Conservation (phyloP, 2,113 vertebrate genomes). For the Zapornia atra region DNA sequence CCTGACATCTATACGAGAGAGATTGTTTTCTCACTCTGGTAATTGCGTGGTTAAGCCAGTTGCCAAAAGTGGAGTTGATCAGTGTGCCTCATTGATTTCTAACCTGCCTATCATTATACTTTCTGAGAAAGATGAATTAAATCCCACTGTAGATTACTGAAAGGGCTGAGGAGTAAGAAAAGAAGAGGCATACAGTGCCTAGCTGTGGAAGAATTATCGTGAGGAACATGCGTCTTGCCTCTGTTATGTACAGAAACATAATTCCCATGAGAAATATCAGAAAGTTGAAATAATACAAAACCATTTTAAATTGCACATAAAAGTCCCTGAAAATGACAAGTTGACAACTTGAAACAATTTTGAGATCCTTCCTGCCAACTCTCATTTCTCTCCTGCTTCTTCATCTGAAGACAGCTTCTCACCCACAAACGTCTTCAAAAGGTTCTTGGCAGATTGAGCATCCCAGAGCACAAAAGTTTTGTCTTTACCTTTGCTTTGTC, state of each 20-base stretch:
- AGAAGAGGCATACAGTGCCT: not conserved
- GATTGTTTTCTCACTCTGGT: not conserved
- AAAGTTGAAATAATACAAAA: conserved; percentile 57
- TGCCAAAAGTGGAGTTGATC: not conserved
- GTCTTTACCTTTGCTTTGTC: conserved; percentile 16
- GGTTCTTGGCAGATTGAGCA: conserved; percentile 37
- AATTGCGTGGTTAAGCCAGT: not conserved
- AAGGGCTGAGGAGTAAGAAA: not conserved
- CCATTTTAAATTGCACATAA: conserved; percentile 49
- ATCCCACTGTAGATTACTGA: not conserved
- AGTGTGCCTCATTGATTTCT: not conserved
- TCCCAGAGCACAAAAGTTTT: conserved; percentile 42
- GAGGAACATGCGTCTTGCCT: not conserved
- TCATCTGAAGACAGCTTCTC: conserved; percentile 56
- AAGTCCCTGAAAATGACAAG: conserved; percentile 56
- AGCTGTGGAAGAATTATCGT: not conserved
- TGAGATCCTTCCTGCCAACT: conserved; percentile 51
- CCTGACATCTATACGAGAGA: not conserved
- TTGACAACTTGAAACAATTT: conserved; percentile 62
- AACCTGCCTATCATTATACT: not conserved
- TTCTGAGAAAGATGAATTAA: conserved; percentile 15
- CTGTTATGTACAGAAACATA: not conserved
- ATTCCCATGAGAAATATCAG: conserved; percentile 44
- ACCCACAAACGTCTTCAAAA: conserved; percentile 56
- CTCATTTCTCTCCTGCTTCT: conserved; percentile 50